Conservation (phyloP, 2,797 vertebrate genomes). For the Menidia menidia region DNA sequence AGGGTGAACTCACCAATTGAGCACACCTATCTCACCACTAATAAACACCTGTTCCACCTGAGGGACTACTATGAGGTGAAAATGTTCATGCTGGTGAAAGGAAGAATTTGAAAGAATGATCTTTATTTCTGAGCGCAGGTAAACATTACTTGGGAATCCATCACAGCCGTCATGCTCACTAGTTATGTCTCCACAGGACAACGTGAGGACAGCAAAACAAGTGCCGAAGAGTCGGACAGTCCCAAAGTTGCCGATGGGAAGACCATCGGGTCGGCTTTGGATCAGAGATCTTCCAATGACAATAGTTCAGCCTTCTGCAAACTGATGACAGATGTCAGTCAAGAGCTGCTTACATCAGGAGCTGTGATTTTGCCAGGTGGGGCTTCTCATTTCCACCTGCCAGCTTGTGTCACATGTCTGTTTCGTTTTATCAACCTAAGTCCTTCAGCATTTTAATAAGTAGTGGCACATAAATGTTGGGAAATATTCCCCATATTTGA, state of each 20-base stretch:
- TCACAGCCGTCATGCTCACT: background rate
- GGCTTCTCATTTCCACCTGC: conserved; percentile 7
- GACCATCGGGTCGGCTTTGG: conserved; percentile 27
- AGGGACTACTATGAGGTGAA: conserved; percentile 6
- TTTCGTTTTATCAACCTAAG: background rate
- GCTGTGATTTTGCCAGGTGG: conserved; percentile 84
- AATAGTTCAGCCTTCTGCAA: conserved; percentile 56
- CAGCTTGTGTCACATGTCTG: background rate
- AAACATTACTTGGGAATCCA: conserved; percentile 17
- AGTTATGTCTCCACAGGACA: conserved; percentile 60
- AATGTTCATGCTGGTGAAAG: conserved; percentile 42
- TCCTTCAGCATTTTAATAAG: background rate
- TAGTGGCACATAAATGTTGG: background rate
- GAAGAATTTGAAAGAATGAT: conserved; percentile 25
- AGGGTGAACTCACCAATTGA: conserved; percentile 50
- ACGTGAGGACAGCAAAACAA: conserved; percentile 58
- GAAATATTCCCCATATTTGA: background rate
- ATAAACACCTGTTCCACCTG: conserved; percentile 30
- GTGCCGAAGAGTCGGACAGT: conserved; percentile 52
- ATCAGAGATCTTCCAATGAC: conserved; percentile 36
- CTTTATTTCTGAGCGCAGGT: conserved; percentile 22
- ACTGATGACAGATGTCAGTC: conserved; percentile 78
- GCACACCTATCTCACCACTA: conserved; percentile 37
- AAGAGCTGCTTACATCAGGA: conserved; percentile 83
- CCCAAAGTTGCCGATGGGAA: conserved; percentile 60